Evolutionary conservation across 1,140 invertebrate genomes (phyloP).

Genomic region (Drosophila ercepeae): DNA sequence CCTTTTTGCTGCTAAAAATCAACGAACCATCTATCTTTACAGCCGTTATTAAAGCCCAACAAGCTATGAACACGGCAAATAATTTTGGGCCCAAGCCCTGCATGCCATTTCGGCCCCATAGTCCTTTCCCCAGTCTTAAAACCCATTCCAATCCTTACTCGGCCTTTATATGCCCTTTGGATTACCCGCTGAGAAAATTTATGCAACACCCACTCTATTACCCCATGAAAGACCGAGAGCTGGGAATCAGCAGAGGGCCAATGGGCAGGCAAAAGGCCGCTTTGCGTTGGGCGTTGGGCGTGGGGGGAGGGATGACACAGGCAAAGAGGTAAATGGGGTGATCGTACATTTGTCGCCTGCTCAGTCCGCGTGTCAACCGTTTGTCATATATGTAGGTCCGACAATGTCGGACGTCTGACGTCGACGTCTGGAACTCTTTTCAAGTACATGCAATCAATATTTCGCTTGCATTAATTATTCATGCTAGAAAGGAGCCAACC

Average conservation of each 20-base stretch:
- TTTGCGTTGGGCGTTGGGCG: not conserved
- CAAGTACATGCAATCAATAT: conserved; percentile 68
- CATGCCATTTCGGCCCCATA: not conserved
- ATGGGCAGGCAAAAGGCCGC: conserved; percentile 63
- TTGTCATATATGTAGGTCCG: conserved; percentile 66
- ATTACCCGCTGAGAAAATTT: conserved; percentile 25
- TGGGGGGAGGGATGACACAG: not conserved
- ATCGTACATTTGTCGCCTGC: conserved; percentile 71
- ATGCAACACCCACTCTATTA: conserved; percentile 40
- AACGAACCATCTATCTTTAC: conserved; percentile 61
- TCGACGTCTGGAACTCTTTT: conserved; percentile 40
- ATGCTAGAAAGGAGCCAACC: conserved; percentile 31
- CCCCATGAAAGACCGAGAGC: not conserved
- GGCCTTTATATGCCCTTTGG: not conserved
- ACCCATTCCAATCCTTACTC: not conserved
- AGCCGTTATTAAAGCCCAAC: conserved; percentile 51
- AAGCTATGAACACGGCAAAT: conserved; percentile 56
- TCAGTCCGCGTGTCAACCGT: conserved; percentile 77
- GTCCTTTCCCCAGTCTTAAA: not conserved
- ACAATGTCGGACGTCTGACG: conserved; percentile 29
- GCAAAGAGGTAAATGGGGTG: not conserved
- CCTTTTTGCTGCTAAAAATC: not conserved
- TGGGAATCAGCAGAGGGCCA: conserved; percentile 40
- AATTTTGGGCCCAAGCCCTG: conserved; percentile 21
- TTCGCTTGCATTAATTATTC: conserved; percentile 67